Conservation (phyloP, 1,140 invertebrate species). For the Saxidomus purpurata region DNA sequence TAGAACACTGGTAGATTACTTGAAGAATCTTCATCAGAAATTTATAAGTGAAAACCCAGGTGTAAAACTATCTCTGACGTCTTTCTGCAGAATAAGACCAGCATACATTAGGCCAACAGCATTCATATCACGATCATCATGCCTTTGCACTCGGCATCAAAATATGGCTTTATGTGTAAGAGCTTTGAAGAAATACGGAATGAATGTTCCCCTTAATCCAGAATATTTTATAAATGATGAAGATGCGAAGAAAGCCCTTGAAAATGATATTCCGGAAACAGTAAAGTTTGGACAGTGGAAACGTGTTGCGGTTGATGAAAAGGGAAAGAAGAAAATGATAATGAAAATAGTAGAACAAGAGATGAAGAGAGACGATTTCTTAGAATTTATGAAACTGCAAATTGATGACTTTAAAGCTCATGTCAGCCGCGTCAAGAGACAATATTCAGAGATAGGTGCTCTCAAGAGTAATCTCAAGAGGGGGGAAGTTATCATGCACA, state of each 20-base stretch:
- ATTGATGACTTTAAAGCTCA: not conserved
- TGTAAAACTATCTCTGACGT: not conserved
- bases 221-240: constrained; percentile 3
- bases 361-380: not conserved
- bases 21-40: constrained; percentile 18
- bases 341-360: constrained; percentile 34
- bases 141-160: constrained; percentile 29
- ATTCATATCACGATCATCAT: constrained; percentile 41
- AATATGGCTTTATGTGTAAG: constrained; percentile 23
- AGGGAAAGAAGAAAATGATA: not conserved
- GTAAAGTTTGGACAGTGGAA: constrained; percentile 1
- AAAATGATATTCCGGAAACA: too few relatives aligned
- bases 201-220: not conserved
- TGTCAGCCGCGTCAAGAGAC: not conserved
- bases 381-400: not conserved
- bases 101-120: not conserved
- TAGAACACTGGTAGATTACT: constrained; percentile 6
- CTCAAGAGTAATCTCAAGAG: constrained; percentile 8
- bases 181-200: constrained; percentile 3
- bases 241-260: not conserved
- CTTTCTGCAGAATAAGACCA: constrained; percentile 26
- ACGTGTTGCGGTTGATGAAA: not conserved
- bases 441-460: not conserved
- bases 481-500: constrained; percentile 50
- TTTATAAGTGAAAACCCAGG: constrained; percentile 15